A percentile compares a stretch with the other conserved stretches of the same genome.
phyloP scores from a whole-genome alignment of 2,797 vertebrate species.

The Emydoidea blandingii region DNA sequence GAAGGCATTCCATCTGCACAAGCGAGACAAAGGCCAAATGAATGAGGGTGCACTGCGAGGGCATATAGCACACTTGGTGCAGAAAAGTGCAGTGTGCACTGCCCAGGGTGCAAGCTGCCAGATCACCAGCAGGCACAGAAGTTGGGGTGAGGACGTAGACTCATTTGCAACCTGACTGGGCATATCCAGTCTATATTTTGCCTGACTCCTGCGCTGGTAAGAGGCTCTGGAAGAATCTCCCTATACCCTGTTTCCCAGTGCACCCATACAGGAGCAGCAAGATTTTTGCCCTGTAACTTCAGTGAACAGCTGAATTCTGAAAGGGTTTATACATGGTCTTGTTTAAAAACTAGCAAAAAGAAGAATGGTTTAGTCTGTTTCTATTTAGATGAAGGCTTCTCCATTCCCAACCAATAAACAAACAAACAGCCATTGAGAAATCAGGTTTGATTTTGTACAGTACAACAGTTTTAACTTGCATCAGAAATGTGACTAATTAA shows the following conservation, averaged over 20 bases:
- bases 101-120: background rate
- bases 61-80: background rate
- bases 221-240: background rate
- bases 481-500: background rate
- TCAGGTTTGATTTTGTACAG: background rate
- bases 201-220: background rate
- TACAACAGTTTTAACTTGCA: background rate
- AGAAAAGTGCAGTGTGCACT: background rate
- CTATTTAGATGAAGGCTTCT: background rate
- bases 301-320: background rate
- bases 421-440: background rate
- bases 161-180: background rate
- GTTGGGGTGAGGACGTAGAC: background rate
- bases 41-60: background rate
- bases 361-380: background rate
- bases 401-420: background rate
- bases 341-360: background rate
- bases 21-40: background rate
- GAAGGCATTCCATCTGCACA: background rate
- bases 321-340: background rate
- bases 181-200: background rate
- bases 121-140: background rate
- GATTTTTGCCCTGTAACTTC: background rate
- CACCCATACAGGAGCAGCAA: background rate
- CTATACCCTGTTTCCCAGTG: background rate